These are phyloP conservation scores for Hylia prasina DNA, from an alignment of 2,113 vertebrate species.

Conservation along the genomic window DNA sequence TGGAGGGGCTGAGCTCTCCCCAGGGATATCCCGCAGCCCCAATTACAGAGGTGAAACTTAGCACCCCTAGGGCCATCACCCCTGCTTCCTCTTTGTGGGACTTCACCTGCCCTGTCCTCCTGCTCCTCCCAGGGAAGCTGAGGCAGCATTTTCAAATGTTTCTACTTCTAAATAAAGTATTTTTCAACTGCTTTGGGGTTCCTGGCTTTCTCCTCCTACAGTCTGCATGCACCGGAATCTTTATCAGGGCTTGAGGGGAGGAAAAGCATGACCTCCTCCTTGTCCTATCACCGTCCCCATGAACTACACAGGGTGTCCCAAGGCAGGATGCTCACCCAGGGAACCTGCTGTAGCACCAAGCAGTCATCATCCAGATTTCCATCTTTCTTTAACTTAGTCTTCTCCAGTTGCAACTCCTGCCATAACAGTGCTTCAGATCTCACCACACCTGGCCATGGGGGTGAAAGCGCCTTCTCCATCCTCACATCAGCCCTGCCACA, in stretches of 20 bases:
- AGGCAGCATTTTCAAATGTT: conserved; percentile 38
- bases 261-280: not conserved
- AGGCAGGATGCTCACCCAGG: too few relatives aligned
- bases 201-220: not conserved
- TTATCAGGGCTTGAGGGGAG: not conserved
- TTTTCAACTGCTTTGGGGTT: conserved; percentile 11
- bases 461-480: not conserved
- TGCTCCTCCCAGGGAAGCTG: not conserved
- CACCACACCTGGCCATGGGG: too few relatives aligned
- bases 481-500: not conserved
- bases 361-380: not conserved
- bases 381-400: not conserved
- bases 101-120: not conserved
- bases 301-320: not conserved
- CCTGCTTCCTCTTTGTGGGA: not conserved
- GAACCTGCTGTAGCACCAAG: not conserved
- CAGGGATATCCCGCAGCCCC: not conserved
- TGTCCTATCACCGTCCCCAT: not conserved
- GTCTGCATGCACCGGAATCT: not conserved
- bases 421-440: not conserved
- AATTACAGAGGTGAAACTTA: not conserved
- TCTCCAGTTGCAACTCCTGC: not conserved
- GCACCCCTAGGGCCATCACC: not conserved
- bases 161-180: conserved; percentile 67
- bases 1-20: not conserved